Evolutionary conservation across 2,113 vertebrate species (phyloP).

Genomic region (Panthera tigris): DNA sequence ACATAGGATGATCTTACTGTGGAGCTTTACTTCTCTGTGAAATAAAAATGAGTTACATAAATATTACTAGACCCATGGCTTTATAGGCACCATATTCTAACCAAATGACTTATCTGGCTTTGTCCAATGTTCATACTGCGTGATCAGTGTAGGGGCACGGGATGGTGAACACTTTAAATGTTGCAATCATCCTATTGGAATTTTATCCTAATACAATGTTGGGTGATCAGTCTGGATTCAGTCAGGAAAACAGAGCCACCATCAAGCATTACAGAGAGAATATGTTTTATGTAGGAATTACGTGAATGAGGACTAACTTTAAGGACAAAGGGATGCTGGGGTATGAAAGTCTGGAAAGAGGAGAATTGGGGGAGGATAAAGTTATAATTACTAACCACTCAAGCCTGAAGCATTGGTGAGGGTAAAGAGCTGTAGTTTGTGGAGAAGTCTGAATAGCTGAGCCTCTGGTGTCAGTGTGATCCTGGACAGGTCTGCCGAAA

Average conservation of each 20-base stretch:
- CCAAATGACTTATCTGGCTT: neutral
- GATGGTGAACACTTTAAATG: neutral
- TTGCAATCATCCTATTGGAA: neutral
- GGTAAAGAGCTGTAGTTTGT: neutral
- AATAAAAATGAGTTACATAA: neutral
- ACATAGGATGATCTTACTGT: neutral
- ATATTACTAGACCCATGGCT: neutral
- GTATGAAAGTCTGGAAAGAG: neutral
- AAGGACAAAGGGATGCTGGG: neutral
- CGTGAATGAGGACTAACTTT: neutral
- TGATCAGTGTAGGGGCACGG: neutral
- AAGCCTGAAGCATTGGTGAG: neutral
- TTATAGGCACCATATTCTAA: neutral
- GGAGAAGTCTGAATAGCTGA: neutral
- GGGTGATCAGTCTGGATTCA: neutral
- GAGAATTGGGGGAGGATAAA: neutral
- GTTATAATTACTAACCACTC: neutral
- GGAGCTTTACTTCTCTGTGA: neutral
- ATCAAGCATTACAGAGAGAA: neutral
- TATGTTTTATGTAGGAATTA: neutral
- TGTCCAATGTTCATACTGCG: neutral
- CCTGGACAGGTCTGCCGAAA: neutral
- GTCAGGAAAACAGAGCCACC: neutral
- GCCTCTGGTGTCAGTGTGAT: neutral
- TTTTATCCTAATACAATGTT: neutral